Conservation (phyloP, 2,888 invertebrate genomes). For the Pollenia labialis region DNA sequence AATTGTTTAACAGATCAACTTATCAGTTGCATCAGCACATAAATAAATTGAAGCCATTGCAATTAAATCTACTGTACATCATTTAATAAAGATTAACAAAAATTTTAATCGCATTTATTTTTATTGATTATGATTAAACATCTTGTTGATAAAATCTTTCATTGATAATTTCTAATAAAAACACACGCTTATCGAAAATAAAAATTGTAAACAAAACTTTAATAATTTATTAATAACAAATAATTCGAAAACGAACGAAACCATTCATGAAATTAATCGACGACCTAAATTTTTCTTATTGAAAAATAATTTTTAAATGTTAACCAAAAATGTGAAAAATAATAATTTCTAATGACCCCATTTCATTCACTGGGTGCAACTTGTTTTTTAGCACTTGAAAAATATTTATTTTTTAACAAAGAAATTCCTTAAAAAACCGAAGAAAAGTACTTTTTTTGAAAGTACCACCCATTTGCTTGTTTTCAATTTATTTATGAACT, state of each 20-base stretch:
- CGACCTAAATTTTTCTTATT: slow-evolving; percentile 7
- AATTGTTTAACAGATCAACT: neutral
- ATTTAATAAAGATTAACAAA: neutral
- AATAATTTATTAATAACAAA: slow-evolving; percentile 1
- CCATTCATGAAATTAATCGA: neutral
- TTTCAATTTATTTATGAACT: slow-evolving; percentile 51
- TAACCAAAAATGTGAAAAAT: slow-evolving; percentile 19
- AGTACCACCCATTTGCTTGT: neutral
- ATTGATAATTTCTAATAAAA: neutral
- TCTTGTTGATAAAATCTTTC: slow-evolving; percentile 9
- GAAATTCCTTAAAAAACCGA: slow-evolving; percentile 1
- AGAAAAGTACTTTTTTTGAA: neutral
- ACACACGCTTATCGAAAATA: neutral
- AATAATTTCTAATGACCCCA: slow-evolving; percentile 33
- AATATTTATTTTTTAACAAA: slow-evolving; percentile 11
- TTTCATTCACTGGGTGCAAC: slow-evolving; percentile 2
- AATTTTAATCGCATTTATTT: neutral
- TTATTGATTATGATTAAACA: neutral
- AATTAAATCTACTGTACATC: neutral
- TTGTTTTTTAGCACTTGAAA: slow-evolving; percentile 17
- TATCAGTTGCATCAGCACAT: neutral
- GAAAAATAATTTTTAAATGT: neutral
- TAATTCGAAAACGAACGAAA: neutral
- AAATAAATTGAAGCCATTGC: no score
- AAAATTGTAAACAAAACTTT: slow-evolving; percentile 25